phyloP scores from a whole-genome alignment of 2,113 vertebrate genomes.

The Leptodactylus fuscus region DNA sequence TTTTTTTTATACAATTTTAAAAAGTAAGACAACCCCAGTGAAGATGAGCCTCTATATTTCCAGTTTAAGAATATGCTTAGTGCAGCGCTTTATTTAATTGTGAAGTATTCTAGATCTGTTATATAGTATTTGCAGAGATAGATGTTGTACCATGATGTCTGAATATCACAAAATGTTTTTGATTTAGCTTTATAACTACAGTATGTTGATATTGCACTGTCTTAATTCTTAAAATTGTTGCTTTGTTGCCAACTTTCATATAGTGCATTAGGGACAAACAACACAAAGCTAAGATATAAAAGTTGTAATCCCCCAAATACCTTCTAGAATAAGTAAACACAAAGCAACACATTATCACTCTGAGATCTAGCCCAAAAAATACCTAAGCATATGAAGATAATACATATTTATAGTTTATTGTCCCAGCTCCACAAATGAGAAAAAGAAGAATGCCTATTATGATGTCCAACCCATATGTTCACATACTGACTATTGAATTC shows the following conservation, averaged over 20 bases:
- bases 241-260: neutral
- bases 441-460: conserved; percentile 56
- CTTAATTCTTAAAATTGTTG: neutral
- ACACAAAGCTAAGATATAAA: conserved; percentile 2
- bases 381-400: conserved; percentile 34
- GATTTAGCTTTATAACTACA: neutral
- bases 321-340: conserved; percentile 27
- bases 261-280: conserved; percentile 12
- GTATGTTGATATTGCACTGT: neutral
- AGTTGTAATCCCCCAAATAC: conserved; percentile 6
- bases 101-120: neutral
- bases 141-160: neutral
- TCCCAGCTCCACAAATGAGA: conserved; percentile 44
- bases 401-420: conserved; percentile 53
- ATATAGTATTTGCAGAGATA: neutral
- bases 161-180: neutral
- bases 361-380: conserved; percentile 27
- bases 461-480: conserved; percentile 55
- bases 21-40: too few species aligned
- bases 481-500: conserved; percentile 57
- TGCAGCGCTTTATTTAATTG: neutral
- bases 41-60: neutral
- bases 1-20: too few species aligned
- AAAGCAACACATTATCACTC: conserved; percentile 44
- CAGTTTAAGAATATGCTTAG: neutral